A percentile compares a stretch with the other conserved stretches of the same genome.
Conservation (phyloP, 2,113 vertebrate genomes). For the Passer montanus region DNA sequence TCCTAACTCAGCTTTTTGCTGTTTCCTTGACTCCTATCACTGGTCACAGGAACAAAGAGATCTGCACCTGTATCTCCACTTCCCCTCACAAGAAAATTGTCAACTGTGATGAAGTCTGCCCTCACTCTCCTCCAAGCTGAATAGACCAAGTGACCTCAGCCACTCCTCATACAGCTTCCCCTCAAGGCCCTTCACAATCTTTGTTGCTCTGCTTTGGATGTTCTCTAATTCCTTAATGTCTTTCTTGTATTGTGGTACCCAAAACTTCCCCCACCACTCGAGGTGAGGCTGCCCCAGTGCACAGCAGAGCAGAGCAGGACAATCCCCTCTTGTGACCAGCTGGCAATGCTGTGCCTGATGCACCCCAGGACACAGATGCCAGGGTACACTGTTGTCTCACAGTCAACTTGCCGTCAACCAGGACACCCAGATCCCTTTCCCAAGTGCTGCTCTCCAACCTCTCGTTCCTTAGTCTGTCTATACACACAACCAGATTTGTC, state of each 20-base stretch:
- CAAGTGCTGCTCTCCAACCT: background rate
- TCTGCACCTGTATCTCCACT: background rate
- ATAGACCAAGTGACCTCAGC: background rate
- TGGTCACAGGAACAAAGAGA: background rate
- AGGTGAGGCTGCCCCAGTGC: rapidly evolving
- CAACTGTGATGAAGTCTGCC: rapidly evolving
- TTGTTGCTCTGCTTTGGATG: background rate
- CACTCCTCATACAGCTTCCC: rapidly evolving
- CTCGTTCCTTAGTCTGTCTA: background rate
- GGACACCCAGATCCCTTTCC: background rate
- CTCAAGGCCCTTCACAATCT: background rate
- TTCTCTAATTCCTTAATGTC: background rate
- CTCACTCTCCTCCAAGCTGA: background rate
- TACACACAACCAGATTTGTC: background rate
- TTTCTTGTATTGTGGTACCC: background rate
- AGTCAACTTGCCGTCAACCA: background rate
- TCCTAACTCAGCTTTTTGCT: background rate
- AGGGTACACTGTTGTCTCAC: background rate
- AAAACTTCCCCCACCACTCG: rapidly evolving
- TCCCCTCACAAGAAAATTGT: background rate
- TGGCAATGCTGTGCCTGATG: background rate
- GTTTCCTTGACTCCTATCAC: background rate
- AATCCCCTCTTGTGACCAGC: background rate
- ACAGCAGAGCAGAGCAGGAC: background rate
- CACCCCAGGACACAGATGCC: background rate